These are phyloP conservation scores for Cinclus mexicanus DNA, from an alignment of 2,113 vertebrate genomes.

Conservation along the genomic window DNA sequence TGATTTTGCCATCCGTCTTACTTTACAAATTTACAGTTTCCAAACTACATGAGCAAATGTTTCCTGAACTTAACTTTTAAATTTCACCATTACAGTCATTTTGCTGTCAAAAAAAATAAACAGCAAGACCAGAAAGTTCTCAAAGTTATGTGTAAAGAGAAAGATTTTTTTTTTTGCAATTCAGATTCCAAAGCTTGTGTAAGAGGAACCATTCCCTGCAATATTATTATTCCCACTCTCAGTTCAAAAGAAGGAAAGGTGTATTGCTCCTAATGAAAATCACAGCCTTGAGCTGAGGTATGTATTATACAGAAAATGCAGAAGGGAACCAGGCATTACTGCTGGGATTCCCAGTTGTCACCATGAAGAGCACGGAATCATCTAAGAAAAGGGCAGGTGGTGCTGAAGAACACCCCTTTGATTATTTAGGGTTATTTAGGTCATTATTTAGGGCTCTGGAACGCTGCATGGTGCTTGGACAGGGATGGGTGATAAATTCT, in stretches of 20 bases:
- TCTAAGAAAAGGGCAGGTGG: not conserved
- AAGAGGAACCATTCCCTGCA: not conserved
- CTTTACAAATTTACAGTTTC: not conserved
- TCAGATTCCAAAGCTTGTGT: not conserved
- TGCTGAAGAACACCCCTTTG: not conserved
- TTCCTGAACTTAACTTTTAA: not conserved
- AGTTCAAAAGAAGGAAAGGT: not conserved
- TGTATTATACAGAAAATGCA: not conserved
- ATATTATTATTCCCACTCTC: not conserved
- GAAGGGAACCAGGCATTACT: not conserved
- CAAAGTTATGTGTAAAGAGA: not conserved
- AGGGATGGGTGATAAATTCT: not conserved
- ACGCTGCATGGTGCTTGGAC: not conserved
- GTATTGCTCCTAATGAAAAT: not conserved
- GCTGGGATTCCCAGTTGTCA: not conserved
- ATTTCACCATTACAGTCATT: not conserved
- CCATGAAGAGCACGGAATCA: fast-evolving
- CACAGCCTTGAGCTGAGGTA: not conserved
- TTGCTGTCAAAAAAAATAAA: not conserved
- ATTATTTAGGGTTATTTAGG: not conserved
- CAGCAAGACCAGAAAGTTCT: not conserved
- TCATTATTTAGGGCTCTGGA: not conserved
- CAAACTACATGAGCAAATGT: not conserved
- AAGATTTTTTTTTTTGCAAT: not conserved
- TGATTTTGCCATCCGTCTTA: not conserved